Base-by-base conservation (phyloP, 2,888 invertebrate species). In the Metellina segmentata region DNA sequence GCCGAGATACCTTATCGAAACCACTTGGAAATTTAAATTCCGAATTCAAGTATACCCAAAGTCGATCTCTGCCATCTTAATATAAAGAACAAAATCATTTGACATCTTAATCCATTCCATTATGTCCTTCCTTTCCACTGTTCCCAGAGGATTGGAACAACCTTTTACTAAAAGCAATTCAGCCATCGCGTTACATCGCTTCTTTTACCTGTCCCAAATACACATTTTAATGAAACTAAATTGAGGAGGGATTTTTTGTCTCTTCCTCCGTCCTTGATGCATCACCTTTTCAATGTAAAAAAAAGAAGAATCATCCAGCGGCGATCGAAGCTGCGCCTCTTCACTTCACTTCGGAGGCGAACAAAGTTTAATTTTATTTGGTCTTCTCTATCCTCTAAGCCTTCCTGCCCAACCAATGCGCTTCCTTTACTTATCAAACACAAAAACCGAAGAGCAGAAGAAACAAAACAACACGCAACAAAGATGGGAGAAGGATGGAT, bases 391-490 rank as follows among this genome's bases (percentile, higher is more conserved):
- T 61, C 9, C 72, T 72, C n/a, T 20, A 20, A 16, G 20, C 52
- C 20, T 34, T 19, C 34, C 34, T 19, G 16, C 19, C 6, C 11
- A 11, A 16, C 20, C 13, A 9, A 34, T 13, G 52, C 79, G 13
- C 9, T 13, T 81, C 19, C 70, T 82, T 82, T 82, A 82, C 70
- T 82, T 82, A 82, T 82, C 49, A 71, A 82, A 51, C 71, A 82
- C 19, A 19, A 20, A 72, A 19, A 19, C 19, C 72, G n/a, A 9
- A 72, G 9, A 7, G 20, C 20, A 16, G 16, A 7, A 49, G 49
- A n/a, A 49, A n/a, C 34, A 72, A 77, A 77, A 77, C 48, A 11
- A 16, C 61, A 61, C 8, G 61, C 11, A 34, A 34, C 34, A 34
- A 69, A 69, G 16, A 51, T 77, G n/a, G n/a, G 19, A 52, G 77